Evolutionary conservation across 2,888 invertebrate genomes (phyloP), one percentile per base, ranked within the genome.

Genomic region (Drosophila incognita): DNA sequence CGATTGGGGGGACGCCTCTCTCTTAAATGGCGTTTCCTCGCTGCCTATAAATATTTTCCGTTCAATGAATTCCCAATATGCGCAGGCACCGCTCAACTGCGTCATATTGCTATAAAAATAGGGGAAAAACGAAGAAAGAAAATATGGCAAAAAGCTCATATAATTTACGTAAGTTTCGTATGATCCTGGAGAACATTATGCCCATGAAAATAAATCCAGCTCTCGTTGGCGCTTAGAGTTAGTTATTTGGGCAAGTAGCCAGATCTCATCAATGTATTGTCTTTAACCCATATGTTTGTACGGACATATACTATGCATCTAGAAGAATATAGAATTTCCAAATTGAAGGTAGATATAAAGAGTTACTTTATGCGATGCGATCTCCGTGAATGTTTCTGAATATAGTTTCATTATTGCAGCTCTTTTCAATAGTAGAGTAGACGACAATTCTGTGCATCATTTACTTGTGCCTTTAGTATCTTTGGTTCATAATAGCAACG

Each of bases 21-120:
- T 46, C 53, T 29, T 33, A 31, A 21, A 29, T 53, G 69, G 46
- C 46, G 62, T 49, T 49, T 66, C 74, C 66, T 65, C 51, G 63
- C 53, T 77, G 53, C 54, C 64, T 73, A 42, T 42, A 21, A 24
- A 48, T 59, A 63, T 59, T 60, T 42, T 11, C 63, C 56, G 60
- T 49, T 42, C 66, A 60, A 42, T 51, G 48, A 57, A 57, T 48
- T 64, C 59, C 74, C 74, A 83, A 78, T 74, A 79, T 74, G 81
- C 65, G 72, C 86, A 87, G 85, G 87, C 53, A 86, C 91, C 74
- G 91, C 57, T 90, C 89, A 87, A 90, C 91, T 85, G 83, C 87
- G 72, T 74, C 76, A 79, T 76, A 90, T 82, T 75, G 91, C 91
- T 90, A 85, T 66, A 90, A 88, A 73, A 79, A 42, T 31, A 6